Percentiles rank a stretch among this genome's conserved stretches.
These are phyloP conservation scores for Leptopilina myrica DNA, from an alignment of 2,888 invertebrate genomes.

Conservation along the genomic window DNA sequence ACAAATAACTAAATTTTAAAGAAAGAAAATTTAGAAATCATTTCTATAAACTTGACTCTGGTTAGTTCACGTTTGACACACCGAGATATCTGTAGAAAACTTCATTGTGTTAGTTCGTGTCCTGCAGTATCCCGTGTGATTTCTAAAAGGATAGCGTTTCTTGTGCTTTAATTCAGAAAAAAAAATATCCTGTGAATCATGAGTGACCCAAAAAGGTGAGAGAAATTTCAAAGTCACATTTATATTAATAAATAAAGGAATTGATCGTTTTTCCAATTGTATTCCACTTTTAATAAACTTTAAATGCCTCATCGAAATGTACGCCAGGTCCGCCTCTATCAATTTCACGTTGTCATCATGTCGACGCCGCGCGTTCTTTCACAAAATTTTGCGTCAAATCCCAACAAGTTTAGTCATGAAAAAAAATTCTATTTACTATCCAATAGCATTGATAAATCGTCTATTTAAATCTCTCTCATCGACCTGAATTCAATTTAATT, in stretches of 20 bases:
- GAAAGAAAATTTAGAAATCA: neutral
- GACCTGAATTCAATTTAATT: conserved; percentile 34
- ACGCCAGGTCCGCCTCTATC: conserved; percentile 65
- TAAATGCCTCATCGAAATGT: conserved; percentile 46
- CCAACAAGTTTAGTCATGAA: conserved; percentile 45
- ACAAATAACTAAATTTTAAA: neutral
- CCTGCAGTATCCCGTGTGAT: conserved; percentile 47
- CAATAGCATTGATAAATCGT: neutral
- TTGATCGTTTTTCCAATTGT: neutral
- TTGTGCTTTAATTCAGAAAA: conserved; percentile 55
- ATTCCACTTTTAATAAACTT: neutral
- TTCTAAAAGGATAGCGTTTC: conserved; percentile 41
- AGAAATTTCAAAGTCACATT: conserved; percentile 36
- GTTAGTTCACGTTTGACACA: neutral
- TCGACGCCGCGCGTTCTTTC: conserved; percentile 69
- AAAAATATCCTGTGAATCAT: conserved; percentile 62
- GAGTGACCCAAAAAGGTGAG: conserved; percentile 73
- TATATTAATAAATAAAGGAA: conserved; percentile 17
- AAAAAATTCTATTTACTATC: neutral
- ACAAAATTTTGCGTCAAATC: conserved; percentile 38
- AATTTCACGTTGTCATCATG: conserved; percentile 78
- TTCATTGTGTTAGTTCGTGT: conserved; percentile 3
- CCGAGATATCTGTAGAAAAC: neutral
- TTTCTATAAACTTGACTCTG: too few relatives aligned
- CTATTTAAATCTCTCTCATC: neutral